Conservation (phyloP, 2,113 vertebrate genomes). For the Antechinus flavipes region DNA sequence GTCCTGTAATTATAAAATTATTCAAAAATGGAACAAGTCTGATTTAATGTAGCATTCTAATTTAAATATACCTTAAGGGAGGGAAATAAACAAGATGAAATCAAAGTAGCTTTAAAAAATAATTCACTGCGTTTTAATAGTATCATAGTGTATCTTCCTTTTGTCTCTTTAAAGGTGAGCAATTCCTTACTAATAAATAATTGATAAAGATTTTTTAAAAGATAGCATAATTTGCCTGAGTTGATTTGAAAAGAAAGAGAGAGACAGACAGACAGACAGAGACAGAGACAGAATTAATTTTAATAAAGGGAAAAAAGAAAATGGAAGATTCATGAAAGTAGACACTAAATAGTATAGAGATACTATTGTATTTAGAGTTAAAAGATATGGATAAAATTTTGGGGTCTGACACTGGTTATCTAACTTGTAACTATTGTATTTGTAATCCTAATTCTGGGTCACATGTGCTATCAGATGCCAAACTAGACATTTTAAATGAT, state of each 20-base stretch:
- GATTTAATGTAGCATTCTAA: neutral
- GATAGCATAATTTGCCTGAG: neutral
- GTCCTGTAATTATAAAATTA: neutral
- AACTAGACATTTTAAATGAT: neutral
- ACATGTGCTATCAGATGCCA: neutral
- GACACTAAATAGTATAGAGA: neutral
- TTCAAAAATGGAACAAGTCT: neutral
- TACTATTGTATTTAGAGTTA: neutral
- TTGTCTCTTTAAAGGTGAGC: neutral
- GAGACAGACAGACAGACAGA: too few species aligned
- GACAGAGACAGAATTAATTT: too few species aligned
- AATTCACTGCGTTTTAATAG: neutral
- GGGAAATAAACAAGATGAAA: neutral
- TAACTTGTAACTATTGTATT: neutral
- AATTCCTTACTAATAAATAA: neutral
- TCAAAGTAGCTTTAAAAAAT: neutral
- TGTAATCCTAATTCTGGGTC: neutral
- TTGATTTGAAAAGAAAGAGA: neutral
- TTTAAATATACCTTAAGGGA: neutral
- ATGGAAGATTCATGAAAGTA: neutral
- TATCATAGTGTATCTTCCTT: neutral
- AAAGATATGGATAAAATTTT: neutral
- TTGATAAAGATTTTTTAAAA: neutral
- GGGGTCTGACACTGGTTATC: neutral
- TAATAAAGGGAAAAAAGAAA: neutral